Evolutionary conservation across 2,888 invertebrate genomes (phyloP).

Genomic region (Amaurobius ferox): DNA sequence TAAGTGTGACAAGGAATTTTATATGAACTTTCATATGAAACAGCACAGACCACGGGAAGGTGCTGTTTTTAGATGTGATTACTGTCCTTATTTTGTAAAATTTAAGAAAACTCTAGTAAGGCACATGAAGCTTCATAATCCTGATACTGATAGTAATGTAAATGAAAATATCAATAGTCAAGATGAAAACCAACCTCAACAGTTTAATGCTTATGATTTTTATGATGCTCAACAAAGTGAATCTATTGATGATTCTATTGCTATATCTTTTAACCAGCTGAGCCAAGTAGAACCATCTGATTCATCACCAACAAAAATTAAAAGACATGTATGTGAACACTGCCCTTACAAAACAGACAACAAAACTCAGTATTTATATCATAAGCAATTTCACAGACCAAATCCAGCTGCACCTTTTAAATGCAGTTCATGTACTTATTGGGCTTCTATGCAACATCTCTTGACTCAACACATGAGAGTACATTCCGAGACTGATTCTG

Average conservation of each 20-base stretch:
- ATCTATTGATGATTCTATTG: constrained; percentile 80
- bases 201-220: constrained; percentile 19
- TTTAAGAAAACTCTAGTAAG: constrained; percentile 81
- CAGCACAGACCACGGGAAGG: constrained; percentile 83
- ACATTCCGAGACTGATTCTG: constrained; percentile 78
- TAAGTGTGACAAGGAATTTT: constrained; percentile 81
- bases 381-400: constrained; percentile 89
- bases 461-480: constrained; percentile 90
- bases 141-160: neutral
- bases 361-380: constrained; percentile 90
- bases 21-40: constrained; percentile 83
- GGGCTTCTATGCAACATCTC: constrained; percentile 86
- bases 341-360: constrained; percentile 92
- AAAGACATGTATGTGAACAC: constrained; percentile 83
- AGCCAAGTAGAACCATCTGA: constrained; percentile 37
- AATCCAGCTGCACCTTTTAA: constrained; percentile 85
- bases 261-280: constrained; percentile 51
- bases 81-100: constrained; percentile 84
- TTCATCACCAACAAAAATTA: constrained; percentile 76
- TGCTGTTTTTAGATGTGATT: constrained; percentile 86
- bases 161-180: neutral
- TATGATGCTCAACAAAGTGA: constrained; percentile 23
- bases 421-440: constrained; percentile 88
- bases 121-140: constrained; percentile 82
- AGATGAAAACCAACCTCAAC: neutral